phyloP scores from a whole-genome alignment of 2,888 invertebrate genomes.

The Lymantria dispar region DNA sequence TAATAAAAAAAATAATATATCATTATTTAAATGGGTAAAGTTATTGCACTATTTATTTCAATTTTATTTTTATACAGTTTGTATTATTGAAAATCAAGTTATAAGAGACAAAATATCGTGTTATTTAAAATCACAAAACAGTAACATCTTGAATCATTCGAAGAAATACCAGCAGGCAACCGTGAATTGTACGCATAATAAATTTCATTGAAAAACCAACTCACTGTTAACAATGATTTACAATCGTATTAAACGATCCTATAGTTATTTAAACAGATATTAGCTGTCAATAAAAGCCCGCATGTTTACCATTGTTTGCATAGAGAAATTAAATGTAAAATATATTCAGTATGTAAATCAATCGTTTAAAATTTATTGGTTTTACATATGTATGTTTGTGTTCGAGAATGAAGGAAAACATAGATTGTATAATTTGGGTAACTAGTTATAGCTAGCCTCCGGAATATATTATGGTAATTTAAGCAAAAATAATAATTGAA shows the following conservation, averaged over 20 bases:
- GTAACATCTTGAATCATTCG: constrained; percentile 32
- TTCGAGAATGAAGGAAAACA: constrained; percentile 6
- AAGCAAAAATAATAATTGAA: not conserved
- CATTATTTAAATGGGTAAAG: too few relatives aligned
- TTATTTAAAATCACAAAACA: constrained; percentile 23
- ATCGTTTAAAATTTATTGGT: constrained; percentile 18
- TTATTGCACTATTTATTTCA: too few relatives aligned
- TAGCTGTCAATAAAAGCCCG: constrained; percentile 68
- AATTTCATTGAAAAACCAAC: constrained; percentile 58
- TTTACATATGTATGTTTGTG: constrained; percentile 7
- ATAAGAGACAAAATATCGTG: constrained; percentile 11
- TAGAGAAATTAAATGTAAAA: constrained; percentile 29
- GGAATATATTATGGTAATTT: constrained; percentile 2
- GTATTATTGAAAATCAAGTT: not conserved
- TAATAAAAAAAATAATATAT: too few relatives aligned
- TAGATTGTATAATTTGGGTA: not conserved
- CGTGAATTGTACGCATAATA: constrained; percentile 64
- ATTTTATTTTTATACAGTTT: too few relatives aligned
- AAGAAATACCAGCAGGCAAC: constrained; percentile 36
- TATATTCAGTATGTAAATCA: constrained; percentile 32
- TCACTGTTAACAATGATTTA: constrained; percentile 65
- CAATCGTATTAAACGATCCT: constrained; percentile 51
- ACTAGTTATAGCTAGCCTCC: not conserved
- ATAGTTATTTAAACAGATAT: constrained; percentile 63
- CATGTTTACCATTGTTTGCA: constrained; percentile 46